Conservation (phyloP, 2,113 vertebrate species). For the Tringa solitaria region DNA sequence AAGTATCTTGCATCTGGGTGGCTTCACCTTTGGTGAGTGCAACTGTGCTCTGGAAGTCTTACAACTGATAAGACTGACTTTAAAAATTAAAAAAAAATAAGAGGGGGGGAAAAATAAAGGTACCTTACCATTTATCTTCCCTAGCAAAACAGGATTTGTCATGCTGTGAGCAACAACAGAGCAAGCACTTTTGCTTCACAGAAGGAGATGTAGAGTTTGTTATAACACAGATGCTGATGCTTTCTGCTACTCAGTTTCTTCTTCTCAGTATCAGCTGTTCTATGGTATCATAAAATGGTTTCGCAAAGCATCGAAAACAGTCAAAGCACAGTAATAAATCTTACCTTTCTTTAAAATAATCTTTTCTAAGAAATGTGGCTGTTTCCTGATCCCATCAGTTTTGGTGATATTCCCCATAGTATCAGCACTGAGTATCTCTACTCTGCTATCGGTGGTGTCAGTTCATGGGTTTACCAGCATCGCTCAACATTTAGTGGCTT, state of each 20-base stretch:
- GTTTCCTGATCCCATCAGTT: not conserved
- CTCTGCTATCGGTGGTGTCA: not conserved
- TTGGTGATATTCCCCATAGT: not conserved
- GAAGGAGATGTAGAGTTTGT: not conserved
- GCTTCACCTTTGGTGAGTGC: not conserved
- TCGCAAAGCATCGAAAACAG: not conserved
- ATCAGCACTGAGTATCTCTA: not conserved
- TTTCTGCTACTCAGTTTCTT: not conserved
- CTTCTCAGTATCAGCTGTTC: not conserved
- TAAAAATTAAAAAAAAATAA: too few species aligned
- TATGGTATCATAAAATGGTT: not conserved
- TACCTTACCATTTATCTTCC: not conserved
- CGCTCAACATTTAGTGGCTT: not conserved
- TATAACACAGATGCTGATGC: not conserved
- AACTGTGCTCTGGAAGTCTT: not conserved
- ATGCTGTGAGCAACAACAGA: not conserved
- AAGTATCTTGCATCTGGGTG: not conserved
- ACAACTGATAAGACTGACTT: not conserved
- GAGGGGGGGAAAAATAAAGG: rapidly evolving
- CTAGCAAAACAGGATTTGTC: not conserved
- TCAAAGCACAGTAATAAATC: not conserved
- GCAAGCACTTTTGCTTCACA: not conserved
- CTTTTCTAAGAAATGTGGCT: not conserved
- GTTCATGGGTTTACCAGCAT: not conserved
- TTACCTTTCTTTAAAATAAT: not conserved